phyloP scores from a whole-genome alignment of 1,140 invertebrate species.

The Heterodera carotae region DNA sequence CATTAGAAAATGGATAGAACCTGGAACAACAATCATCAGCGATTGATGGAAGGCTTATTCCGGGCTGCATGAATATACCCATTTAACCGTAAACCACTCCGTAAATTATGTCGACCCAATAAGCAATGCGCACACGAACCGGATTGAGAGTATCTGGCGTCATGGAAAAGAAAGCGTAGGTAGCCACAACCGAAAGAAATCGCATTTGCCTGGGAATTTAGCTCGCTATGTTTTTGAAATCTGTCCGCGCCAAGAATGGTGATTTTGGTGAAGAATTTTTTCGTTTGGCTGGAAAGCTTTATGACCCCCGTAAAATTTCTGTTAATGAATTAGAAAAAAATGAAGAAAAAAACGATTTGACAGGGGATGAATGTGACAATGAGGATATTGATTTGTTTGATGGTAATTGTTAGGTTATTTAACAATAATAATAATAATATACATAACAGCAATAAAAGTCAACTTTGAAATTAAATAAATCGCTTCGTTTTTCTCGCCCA shows the following conservation, averaged over 20 bases:
- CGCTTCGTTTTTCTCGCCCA: no score
- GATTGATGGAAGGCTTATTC: not conserved
- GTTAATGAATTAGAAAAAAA: not conserved
- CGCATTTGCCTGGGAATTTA: not conserved
- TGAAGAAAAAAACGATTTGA: not conserved
- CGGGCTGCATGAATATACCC: not conserved
- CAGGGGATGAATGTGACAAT: not conserved
- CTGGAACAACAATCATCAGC: not conserved
- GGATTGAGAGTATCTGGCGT: not conserved
- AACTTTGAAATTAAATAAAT: no score
- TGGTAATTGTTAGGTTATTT: no score
- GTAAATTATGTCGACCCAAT: not conserved
- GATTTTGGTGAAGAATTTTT: conserved; percentile 6
- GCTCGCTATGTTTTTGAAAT: not conserved
- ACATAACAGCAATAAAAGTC: no score
- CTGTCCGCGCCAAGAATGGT: not conserved
- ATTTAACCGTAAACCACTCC: not conserved
- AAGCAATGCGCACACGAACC: not conserved
- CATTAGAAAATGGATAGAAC: not conserved
- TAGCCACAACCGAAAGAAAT: not conserved
- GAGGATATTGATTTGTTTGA: not conserved
- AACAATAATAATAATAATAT: no score
- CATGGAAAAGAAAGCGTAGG: not conserved
- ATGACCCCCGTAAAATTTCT: not conserved
- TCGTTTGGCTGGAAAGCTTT: not conserved